Evolutionary conservation across 2,113 vertebrate genomes (phyloP).

Genomic region (Manacus vitellinus): DNA sequence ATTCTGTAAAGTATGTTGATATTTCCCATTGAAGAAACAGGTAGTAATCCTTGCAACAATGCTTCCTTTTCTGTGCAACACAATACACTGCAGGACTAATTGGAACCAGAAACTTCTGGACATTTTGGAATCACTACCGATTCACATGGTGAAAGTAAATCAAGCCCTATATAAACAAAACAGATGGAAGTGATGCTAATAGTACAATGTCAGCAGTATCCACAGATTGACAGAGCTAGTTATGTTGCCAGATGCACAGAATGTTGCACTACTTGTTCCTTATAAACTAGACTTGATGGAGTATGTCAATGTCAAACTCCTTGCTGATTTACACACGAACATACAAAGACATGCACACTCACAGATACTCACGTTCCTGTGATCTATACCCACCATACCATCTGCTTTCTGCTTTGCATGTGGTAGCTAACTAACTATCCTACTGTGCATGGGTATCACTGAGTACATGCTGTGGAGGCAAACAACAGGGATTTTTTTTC

Average conservation of each 20-base stretch:
- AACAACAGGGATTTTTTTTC: constrained; percentile 73
- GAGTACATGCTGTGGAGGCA: constrained; percentile 81
- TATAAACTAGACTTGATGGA: constrained; percentile 86
- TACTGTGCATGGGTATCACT: constrained; percentile 79
- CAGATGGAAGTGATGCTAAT: constrained; percentile 83
- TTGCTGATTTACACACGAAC: constrained; percentile 83
- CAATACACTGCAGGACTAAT: constrained; percentile 64
- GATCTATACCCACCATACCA: constrained; percentile 81
- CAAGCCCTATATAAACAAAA: constrained; percentile 83
- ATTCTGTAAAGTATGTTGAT: neutral
- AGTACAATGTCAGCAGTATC: constrained; percentile 85
- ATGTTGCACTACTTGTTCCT: constrained; percentile 86
- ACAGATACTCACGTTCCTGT: constrained; percentile 82
- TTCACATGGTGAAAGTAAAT: constrained; percentile 80
- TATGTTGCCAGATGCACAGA: constrained; percentile 85
- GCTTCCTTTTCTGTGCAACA: constrained; percentile 51
- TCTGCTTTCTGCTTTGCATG: constrained; percentile 84
- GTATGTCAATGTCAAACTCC: constrained; percentile 86
- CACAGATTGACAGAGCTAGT: constrained; percentile 84
- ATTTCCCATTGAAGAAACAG: neutral
- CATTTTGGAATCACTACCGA: constrained; percentile 61
- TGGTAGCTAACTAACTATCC: constrained; percentile 82
- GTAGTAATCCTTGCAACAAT: constrained; percentile 32
- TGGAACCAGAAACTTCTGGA: constrained; percentile 73
- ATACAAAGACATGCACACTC: constrained; percentile 80